phyloP scores from a whole-genome alignment of 2,113 vertebrate genomes.

The Electrona antarctica region DNA sequence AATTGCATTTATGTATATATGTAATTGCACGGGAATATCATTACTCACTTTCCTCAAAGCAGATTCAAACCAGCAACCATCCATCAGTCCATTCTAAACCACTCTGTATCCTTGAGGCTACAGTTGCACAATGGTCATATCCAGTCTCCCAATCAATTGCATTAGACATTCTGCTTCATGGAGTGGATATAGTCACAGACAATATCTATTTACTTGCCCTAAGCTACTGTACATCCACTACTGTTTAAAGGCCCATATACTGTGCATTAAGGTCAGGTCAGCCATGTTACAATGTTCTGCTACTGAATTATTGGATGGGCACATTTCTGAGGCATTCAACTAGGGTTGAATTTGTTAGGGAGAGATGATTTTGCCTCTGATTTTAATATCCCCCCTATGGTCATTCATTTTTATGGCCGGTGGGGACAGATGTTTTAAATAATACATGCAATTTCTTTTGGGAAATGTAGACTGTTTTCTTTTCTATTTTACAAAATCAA shows the following conservation, averaged over 20 bases:
- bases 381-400: too few species aligned
- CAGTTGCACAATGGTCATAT: slow-evolving; percentile 40
- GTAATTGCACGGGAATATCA: too few species aligned
- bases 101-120: slow-evolving; percentile 54
- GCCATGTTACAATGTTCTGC: slow-evolving; percentile 7
- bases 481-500: too few species aligned
- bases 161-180: slow-evolving; percentile 45
- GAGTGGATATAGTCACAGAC: slow-evolving; percentile 41
- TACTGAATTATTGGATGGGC: neutral
- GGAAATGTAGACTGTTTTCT: too few species aligned
- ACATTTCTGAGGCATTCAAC: neutral
- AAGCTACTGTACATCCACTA: slow-evolving; percentile 38
- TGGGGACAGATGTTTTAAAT: too few species aligned
- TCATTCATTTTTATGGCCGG: too few species aligned
- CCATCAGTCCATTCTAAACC: slow-evolving; percentile 20
- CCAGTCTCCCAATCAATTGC: slow-evolving; percentile 40
- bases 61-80: neutral
- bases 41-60: neutral
- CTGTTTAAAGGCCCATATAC: slow-evolving; percentile 32
- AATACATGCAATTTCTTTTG: too few species aligned
- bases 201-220: slow-evolving; percentile 38
- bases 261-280: slow-evolving; percentile 42
- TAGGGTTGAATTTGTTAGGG: neutral
- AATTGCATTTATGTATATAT: too few species aligned
- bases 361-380: too few species aligned